Percentiles rank a stretch among this genome's conserved stretches.
Evolutionary conservation across 2,113 vertebrate genomes (phyloP).

Genomic region (Microcebus ravelobensis): DNA sequence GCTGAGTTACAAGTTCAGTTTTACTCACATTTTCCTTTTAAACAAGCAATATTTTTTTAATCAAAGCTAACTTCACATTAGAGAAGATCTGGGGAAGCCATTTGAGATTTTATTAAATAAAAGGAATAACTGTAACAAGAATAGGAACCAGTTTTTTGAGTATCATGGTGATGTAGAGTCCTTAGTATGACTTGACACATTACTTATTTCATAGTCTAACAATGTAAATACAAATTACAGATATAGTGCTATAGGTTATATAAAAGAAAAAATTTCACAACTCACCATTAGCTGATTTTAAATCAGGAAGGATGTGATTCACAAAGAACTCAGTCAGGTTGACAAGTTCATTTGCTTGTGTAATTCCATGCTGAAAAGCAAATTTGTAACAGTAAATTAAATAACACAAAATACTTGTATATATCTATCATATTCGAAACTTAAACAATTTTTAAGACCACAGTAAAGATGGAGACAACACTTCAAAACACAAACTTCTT

Average conservation of each 20-base stretch:
- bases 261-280: constrained; percentile 18
- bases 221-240: background rate
- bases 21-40: background rate
- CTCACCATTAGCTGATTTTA: constrained; percentile 94
- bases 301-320: constrained; percentile 96
- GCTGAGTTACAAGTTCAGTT: background rate
- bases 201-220: background rate
- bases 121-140: background rate
- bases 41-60: background rate
- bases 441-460: background rate
- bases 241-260: background rate
- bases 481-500: constrained; percentile 25
- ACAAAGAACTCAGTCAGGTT: constrained; percentile 98
- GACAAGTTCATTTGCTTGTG: constrained; percentile 98
- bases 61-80: background rate
- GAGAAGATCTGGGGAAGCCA: background rate
- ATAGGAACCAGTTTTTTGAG: background rate
- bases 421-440: background rate
- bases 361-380: constrained; percentile 95
- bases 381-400: constrained; percentile 28
- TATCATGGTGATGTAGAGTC: background rate
- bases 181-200: background rate
- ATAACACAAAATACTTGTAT: background rate
- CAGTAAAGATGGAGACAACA: background rate
- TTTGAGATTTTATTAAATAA: background rate